Conservation (phyloP, 1,140 invertebrate genomes). For the Coboldia fuscipes region DNA sequence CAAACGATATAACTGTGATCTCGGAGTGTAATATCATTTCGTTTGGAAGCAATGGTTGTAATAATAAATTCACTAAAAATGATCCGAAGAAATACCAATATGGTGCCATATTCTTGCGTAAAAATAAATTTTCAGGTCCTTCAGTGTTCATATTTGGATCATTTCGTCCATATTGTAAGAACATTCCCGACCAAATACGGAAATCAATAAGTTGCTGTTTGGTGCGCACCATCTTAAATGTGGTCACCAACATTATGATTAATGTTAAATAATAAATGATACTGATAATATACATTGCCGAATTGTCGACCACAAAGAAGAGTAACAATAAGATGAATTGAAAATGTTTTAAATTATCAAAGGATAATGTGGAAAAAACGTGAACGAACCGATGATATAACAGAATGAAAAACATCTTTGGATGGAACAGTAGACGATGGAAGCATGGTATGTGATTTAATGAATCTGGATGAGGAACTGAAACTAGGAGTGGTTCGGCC, state of each 20-base stretch:
- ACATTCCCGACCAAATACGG: conserved; percentile 55
- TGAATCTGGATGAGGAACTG: conserved; percentile 34
- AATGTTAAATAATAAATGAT: conserved; percentile 51
- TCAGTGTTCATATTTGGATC: conserved; percentile 44
- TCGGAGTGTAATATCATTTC: conserved; percentile 65
- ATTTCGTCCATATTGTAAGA: conserved; percentile 44
- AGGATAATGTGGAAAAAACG: too few relatives aligned
- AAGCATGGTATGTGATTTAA: conserved; percentile 44
- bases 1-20: conserved; percentile 48
- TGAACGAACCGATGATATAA: conserved; percentile 40
- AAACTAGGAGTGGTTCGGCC: conserved; percentile 44
- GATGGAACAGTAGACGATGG: conserved; percentile 45
- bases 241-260: conserved; percentile 47
- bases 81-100: conserved; percentile 58
- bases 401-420: conserved; percentile 39
- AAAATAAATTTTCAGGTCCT: conserved; percentile 57
- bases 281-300: conserved; percentile 37
- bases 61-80: conserved; percentile 45
- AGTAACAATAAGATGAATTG: conserved; percentile 44
- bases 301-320: conserved; percentile 36
- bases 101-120: conserved; percentile 59
- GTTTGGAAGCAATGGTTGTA: conserved; percentile 53
- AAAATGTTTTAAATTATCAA: conserved; percentile 35
- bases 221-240: conserved; percentile 54
- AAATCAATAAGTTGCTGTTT: conserved; percentile 53